A percentile compares a stretch with the other conserved stretches of the same genome.
Evolutionary conservation across 2,888 invertebrate species (phyloP).

Genomic region (Kuschelorhynchus macadamiae): DNA sequence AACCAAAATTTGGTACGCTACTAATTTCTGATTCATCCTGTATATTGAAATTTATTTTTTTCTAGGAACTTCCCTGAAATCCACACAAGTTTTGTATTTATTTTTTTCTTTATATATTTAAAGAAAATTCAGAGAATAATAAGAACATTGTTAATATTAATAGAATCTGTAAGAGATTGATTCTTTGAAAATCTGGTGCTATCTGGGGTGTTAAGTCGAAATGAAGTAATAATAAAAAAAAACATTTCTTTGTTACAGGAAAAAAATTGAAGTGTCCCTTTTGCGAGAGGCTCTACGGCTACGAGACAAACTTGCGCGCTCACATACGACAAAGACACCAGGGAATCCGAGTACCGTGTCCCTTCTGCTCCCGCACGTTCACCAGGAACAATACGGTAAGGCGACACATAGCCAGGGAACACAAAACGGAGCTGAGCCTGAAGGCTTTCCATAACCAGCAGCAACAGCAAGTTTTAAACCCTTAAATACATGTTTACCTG

Average conservation of each 20-base stretch:
- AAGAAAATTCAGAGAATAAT: too few species aligned
- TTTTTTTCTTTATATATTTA: too few species aligned
- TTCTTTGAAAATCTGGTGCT: too few species aligned
- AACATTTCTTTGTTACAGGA: conserved; percentile 72
- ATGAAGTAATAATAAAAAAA: too few species aligned
- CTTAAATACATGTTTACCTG: conserved; percentile 36
- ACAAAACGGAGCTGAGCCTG: conserved; percentile 79
- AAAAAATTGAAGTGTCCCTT: conserved; percentile 94
- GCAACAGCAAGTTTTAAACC: conserved; percentile 65
- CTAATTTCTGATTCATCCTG: too few species aligned
- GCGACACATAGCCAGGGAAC: conserved; percentile 91
- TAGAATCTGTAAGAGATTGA: too few species aligned
- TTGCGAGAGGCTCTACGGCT: conserved; percentile 92
- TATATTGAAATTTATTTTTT: too few species aligned
- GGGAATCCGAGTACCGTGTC: conserved; percentile 92
- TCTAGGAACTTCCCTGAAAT: too few species aligned
- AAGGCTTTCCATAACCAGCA: conserved; percentile 68
- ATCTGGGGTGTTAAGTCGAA: too few species aligned
- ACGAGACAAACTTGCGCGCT: conserved; percentile 92
- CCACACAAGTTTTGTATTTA: too few species aligned
- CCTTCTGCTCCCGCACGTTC: conserved; percentile 91
- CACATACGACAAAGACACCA: conserved; percentile 94
- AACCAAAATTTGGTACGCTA: too few species aligned
- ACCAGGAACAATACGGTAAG: conserved; percentile 94
- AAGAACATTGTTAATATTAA: too few species aligned